A percentile compares a stretch with the other conserved stretches of the same genome.
phyloP scores from a whole-genome alignment of 2,888 invertebrate species.

The Mycalesis mineus region DNA sequence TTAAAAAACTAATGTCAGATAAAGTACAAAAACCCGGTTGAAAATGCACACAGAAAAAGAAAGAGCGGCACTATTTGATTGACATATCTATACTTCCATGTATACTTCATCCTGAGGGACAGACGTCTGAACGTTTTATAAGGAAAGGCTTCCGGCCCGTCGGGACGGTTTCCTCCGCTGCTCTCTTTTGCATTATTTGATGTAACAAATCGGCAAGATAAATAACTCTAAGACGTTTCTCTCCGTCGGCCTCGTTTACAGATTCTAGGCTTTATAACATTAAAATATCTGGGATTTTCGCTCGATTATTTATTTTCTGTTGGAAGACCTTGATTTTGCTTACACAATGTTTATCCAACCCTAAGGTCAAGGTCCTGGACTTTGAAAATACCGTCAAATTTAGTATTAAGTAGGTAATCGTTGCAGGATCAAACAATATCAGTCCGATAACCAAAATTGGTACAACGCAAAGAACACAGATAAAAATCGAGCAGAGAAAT shows the following conservation, averaged over 20 bases:
- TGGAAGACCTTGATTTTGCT: too few species aligned
- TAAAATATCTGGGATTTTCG: too few species aligned
- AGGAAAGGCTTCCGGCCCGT: background rate
- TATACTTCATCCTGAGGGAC: background rate
- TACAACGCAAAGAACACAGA: too few species aligned
- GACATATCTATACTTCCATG: background rate
- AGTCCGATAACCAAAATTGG: too few species aligned
- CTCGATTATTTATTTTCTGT: too few species aligned
- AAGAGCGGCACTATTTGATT: background rate
- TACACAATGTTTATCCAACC: too few species aligned
- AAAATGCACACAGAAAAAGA: background rate
- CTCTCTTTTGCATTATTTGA: background rate
- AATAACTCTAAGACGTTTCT: background rate
- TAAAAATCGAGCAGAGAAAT: too few species aligned
- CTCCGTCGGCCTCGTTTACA: background rate
- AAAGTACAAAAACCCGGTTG: background rate
- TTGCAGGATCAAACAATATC: too few species aligned
- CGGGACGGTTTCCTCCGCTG: background rate
- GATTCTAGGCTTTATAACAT: background rate
- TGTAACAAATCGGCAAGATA: constrained; percentile 5
- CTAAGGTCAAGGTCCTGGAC: too few species aligned
- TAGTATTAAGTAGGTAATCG: too few species aligned
- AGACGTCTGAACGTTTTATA: background rate
- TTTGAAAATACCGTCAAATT: too few species aligned
- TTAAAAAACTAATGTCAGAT: too few species aligned